A percentile compares a stretch with the other conserved stretches of the same genome.
These are phyloP conservation scores for Zaprionus ghesquierei DNA, from an alignment of 1,140 invertebrate species.

Conservation along the genomic window DNA sequence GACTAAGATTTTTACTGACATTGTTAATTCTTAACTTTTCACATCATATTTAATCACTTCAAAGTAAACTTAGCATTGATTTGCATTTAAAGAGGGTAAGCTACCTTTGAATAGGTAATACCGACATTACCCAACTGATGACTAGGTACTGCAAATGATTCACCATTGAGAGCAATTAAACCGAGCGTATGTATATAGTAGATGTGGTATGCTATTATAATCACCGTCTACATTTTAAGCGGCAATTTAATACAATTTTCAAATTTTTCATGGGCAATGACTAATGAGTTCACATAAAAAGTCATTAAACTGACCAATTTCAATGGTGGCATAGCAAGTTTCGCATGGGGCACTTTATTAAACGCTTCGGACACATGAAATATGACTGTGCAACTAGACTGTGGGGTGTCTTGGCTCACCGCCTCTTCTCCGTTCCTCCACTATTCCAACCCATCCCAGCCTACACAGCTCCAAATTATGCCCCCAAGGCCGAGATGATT, in stretches of 20 bases:
- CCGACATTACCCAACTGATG: constrained; percentile 3
- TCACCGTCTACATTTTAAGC: constrained; percentile 11
- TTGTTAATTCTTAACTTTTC: neutral
- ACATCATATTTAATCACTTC: neutral
- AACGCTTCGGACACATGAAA: constrained; percentile 21
- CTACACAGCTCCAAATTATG: constrained; percentile 18
- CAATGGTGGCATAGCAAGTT: constrained; percentile 5
- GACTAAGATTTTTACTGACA: neutral
- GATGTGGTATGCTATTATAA: constrained; percentile 2
- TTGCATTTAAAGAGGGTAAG: neutral
- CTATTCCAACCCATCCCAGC: neutral
- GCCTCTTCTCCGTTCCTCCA: neutral
- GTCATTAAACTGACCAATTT: constrained; percentile 44
- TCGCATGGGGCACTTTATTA: constrained; percentile 4
- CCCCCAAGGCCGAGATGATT: constrained; percentile 27
- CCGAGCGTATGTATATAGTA: neutral
- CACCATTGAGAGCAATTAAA: constrained; percentile 32
- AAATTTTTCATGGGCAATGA: constrained; percentile 47
- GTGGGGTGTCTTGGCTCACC: constrained; percentile 1
- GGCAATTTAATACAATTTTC: constrained; percentile 27
- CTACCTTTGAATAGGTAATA: constrained; percentile 5
- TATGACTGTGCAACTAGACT: constrained; percentile 28
- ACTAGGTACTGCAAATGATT: constrained; percentile 30
- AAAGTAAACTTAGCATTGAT: neutral
- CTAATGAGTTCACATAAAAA: constrained; percentile 41